Conservation (phyloP, 2,113 vertebrate species). For the Carassius gibelio region DNA sequence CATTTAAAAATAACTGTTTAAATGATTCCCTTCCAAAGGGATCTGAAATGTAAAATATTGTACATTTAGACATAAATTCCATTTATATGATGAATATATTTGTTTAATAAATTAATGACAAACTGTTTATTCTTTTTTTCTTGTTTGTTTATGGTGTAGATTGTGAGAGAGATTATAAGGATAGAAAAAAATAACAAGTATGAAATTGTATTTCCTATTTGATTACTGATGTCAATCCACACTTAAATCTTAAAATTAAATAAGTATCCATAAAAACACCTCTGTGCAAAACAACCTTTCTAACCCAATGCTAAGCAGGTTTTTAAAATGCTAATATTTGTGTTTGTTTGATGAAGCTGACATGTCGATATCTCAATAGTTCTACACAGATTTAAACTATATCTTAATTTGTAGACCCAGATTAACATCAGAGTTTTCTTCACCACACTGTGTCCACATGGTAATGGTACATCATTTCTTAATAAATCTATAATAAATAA, state of each 20-base stretch:
- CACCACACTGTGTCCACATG: background rate
- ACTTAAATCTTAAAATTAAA: background rate
- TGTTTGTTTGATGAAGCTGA: background rate
- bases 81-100: constrained; percentile 99
- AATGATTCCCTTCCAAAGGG: constrained; percentile 86
- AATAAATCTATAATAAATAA: background rate
- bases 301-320: background rate
- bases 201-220: background rate
- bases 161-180: background rate
- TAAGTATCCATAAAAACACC: background rate
- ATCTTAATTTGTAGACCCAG: background rate
- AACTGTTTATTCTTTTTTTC: constrained; percentile 72
- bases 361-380: background rate
- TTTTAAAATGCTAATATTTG: background rate
- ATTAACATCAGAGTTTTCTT: background rate
- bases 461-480: background rate
- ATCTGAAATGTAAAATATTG: constrained; percentile 90
- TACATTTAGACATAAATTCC: constrained; percentile 97
- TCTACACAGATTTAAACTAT: background rate
- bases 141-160: background rate
- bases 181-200: background rate
- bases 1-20: constrained; percentile 50
- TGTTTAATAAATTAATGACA: constrained; percentile 99
- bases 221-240: background rate
- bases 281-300: too few species aligned